Evolutionary conservation across 2,797 vertebrate species (phyloP).

Genomic region (Triplophysa yarkandensis): DNA sequence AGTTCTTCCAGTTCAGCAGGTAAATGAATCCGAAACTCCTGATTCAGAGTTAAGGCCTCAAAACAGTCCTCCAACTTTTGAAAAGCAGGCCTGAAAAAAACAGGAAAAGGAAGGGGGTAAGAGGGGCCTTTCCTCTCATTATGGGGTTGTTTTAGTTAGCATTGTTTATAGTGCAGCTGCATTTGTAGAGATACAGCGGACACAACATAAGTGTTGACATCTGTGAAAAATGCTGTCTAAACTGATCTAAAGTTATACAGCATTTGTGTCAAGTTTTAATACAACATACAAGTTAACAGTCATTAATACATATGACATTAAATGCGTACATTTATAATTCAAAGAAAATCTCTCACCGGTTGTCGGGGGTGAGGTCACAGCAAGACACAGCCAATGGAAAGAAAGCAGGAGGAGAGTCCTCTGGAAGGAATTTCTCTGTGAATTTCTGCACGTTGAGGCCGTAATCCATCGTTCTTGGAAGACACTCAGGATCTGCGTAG

Average conservation of each 20-base stretch:
- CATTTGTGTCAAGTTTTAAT: neutral
- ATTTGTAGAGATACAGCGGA: neutral
- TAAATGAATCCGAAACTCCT: conserved; percentile 91
- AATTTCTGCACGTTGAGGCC: conserved; percentile 94
- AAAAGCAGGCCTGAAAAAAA: conserved; percentile 82
- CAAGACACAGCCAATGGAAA: conserved; percentile 92
- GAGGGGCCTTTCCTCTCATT: neutral
- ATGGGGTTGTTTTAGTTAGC: neutral
- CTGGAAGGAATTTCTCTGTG: conserved; percentile 94
- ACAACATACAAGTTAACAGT: neutral
- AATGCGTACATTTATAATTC: neutral
- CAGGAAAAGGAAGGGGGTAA: conserved; percentile 24
- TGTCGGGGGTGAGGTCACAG: conserved; percentile 91
- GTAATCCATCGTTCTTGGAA: conserved; percentile 92
- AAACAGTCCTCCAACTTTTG: conserved; percentile 95
- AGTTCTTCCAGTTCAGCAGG: conserved; percentile 92
- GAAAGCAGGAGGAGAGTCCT: conserved; percentile 91
- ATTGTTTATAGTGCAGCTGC: neutral
- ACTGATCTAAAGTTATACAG: neutral
- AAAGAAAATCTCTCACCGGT: conserved; percentile 76
- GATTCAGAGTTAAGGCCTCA: conserved; percentile 86
- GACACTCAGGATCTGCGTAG: conserved; percentile 93
- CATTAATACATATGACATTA: neutral
- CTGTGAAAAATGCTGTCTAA: neutral
- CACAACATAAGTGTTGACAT: neutral